A percentile compares a stretch with the other conserved stretches of the same genome.
Conservation (phyloP, 2,113 vertebrate genomes). For the Fregetta grallaria region DNA sequence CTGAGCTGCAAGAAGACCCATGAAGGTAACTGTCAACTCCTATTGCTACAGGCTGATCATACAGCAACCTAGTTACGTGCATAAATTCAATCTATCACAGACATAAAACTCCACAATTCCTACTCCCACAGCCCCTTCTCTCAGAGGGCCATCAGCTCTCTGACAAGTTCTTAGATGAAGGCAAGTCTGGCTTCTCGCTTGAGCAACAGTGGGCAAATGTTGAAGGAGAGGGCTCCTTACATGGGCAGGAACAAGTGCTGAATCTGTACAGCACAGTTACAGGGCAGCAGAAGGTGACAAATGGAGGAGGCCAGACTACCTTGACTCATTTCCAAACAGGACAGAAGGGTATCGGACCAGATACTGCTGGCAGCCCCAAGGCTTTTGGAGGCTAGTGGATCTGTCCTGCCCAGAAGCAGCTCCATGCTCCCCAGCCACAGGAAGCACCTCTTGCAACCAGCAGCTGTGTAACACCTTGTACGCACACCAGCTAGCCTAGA, state of each 20-base stretch:
- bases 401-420: not conserved
- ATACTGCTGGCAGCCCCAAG: not conserved
- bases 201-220: not conserved
- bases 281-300: not conserved
- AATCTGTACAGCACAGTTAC: not conserved
- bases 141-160: not conserved
- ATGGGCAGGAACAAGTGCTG: not conserved
- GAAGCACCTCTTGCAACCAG: not conserved
- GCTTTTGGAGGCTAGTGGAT: not conserved
- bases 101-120: not conserved
- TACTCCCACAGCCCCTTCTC: not conserved
- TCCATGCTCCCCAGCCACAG: accelerated
- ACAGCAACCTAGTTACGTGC: not conserved
- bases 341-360: accelerated
- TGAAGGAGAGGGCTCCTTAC: not conserved
- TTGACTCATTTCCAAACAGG: not conserved
- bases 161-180: not conserved
- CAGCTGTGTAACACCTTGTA: not conserved
- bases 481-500: not conserved
- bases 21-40: not conserved
- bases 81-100: not conserved
- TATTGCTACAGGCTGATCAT: not conserved
- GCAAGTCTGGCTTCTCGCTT: not conserved
- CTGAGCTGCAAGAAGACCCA: not conserved
- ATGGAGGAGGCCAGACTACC: not conserved